Evolutionary conservation across 2,797 vertebrate genomes (phyloP).

Genomic region (Lacerta bilineata): DNA sequence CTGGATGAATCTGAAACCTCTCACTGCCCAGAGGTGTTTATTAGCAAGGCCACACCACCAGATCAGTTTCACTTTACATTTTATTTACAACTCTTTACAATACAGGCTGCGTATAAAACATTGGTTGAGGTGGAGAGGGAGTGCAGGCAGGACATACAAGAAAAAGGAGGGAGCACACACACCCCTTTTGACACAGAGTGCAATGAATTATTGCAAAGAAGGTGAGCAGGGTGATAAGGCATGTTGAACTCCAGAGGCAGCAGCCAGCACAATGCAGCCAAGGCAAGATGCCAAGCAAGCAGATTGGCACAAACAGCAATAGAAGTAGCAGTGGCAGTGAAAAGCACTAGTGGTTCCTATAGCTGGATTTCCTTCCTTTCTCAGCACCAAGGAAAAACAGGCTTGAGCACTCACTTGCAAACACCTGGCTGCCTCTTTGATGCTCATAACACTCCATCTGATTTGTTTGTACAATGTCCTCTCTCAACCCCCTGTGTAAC

Average conservation of each 20-base stretch:
- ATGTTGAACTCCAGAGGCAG: background rate
- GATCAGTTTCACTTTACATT: slow-evolving; percentile 8
- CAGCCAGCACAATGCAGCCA: background rate
- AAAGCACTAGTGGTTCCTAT: too few species aligned
- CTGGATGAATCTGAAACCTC: too few species aligned
- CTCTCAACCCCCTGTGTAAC: background rate
- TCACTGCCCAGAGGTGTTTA: too few species aligned
- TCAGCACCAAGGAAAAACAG: background rate
- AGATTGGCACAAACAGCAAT: background rate
- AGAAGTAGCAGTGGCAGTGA: background rate
- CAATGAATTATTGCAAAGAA: background rate
- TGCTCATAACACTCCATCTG: background rate
- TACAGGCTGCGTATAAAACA: slow-evolving; percentile 31
- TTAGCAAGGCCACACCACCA: background rate
- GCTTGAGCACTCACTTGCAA: background rate
- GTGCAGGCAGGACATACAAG: background rate
- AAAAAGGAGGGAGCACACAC: too few species aligned
- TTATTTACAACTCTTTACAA: slow-evolving; percentile 38
- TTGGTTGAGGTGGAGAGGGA: background rate
- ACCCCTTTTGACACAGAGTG: background rate
- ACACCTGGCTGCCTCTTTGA: background rate
- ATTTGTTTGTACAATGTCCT: background rate
- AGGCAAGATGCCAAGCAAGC: background rate
- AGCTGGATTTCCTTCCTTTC: background rate
- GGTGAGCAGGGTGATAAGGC: background rate